Percentiles rank a stretch among this genome's conserved stretches.
These are phyloP conservation scores for Lycaon pictus DNA, from an alignment of 2,113 vertebrate genomes.

Conservation along the genomic window DNA sequence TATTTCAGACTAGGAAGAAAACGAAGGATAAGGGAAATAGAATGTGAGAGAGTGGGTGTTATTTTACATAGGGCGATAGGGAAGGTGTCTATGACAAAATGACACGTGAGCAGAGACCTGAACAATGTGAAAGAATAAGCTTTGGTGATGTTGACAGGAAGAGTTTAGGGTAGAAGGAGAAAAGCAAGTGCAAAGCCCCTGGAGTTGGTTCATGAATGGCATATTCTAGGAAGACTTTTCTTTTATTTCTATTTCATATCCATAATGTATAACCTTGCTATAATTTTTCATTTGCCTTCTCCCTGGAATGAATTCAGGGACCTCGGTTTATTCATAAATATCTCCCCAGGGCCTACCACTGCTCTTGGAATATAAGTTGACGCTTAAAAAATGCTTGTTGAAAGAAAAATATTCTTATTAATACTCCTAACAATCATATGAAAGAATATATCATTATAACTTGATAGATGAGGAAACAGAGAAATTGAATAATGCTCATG, in stretches of 20 bases:
- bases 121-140: background rate
- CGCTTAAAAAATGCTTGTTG: background rate
- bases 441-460: background rate
- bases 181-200: background rate
- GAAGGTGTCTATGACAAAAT: background rate
- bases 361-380: background rate
- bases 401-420: background rate
- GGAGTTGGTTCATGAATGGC: background rate
- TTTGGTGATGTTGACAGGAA: background rate
- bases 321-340: background rate
- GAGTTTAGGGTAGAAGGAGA: background rate
- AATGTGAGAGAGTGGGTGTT: background rate
- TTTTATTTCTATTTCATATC: background rate
- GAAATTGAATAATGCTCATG: background rate
- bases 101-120: background rate
- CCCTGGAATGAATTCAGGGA: background rate
- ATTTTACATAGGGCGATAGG: background rate
- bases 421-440: background rate
- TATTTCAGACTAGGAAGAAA: background rate
- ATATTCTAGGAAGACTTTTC: background rate
- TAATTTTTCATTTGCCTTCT: background rate
- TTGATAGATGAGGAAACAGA: background rate
- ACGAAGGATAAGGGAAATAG: background rate
- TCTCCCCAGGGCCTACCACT: no score
- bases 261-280: background rate